A percentile compares a stretch with the other conserved stretches of the same genome.
Evolutionary conservation across 2,888 invertebrate species (phyloP).

Genomic region (Bombylius discolor): DNA sequence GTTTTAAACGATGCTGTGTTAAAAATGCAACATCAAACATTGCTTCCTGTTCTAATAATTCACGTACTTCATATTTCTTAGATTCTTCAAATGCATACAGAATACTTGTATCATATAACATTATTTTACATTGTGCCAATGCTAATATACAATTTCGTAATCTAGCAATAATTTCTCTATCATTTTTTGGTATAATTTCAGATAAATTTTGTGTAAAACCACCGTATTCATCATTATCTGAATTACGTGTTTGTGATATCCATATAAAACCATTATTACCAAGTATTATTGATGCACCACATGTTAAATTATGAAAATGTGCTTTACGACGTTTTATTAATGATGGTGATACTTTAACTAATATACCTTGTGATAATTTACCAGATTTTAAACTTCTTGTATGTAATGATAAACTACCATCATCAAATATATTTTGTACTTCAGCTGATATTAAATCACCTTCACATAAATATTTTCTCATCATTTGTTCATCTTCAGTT

Average conservation of each 20-base stretch:
- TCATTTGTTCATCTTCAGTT: slow-evolving; percentile 94
- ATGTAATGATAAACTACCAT: slow-evolving; percentile 85
- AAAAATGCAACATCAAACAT: slow-evolving; percentile 71
- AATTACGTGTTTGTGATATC: slow-evolving; percentile 61
- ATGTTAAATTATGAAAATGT: slow-evolving; percentile 86
- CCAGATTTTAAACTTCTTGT: slow-evolving; percentile 95
- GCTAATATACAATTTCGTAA: slow-evolving; percentile 81
- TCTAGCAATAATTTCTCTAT: slow-evolving; percentile 77
- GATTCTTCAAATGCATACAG: slow-evolving; percentile 85
- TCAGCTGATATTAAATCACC: slow-evolving; percentile 96
- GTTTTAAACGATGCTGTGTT: slow-evolving; percentile 58
- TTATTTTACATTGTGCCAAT: slow-evolving; percentile 73
- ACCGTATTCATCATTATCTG: slow-evolving; percentile 48
- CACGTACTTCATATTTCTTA: slow-evolving; percentile 61
- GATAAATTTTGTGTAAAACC: slow-evolving; percentile 68
- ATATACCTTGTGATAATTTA: slow-evolving; percentile 79
- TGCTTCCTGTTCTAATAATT: slow-evolving; percentile 69
- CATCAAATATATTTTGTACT: slow-evolving; percentile 83
- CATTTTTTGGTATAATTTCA: slow-evolving; percentile 52
- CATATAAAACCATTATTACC: slow-evolving; percentile 96
- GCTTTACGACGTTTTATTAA: slow-evolving; percentile 86
- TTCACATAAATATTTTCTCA: slow-evolving; percentile 87
- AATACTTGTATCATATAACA: slow-evolving; percentile 86
- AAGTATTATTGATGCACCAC: slow-evolving; percentile 83
- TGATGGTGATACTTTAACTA: slow-evolving; percentile 84